A percentile compares a stretch with the other conserved stretches of the same genome.
Evolutionary conservation across 2,113 vertebrate species (phyloP).

Genomic region (Eulemur macaco): DNA sequence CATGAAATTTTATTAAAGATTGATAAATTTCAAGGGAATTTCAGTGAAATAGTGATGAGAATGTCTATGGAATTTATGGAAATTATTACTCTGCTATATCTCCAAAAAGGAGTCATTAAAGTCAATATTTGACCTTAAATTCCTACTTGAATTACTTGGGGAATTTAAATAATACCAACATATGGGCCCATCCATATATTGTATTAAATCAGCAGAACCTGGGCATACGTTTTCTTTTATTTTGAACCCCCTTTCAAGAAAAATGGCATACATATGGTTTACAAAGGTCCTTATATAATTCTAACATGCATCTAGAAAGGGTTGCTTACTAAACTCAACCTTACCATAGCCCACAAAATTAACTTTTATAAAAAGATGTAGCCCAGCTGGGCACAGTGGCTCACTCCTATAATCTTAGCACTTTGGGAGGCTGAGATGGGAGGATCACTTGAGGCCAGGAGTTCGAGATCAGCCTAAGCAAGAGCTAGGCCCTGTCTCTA

Average conservation of each 20-base stretch:
- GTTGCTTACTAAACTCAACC: neutral
- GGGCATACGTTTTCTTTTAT: neutral
- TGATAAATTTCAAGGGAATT: neutral
- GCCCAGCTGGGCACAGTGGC: too few relatives aligned
- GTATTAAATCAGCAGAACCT: neutral
- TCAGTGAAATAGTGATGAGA: neutral
- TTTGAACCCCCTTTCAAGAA: too few relatives aligned
- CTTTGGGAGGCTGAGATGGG: too few relatives aligned
- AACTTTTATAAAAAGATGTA: neutral
- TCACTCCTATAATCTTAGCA: too few relatives aligned
- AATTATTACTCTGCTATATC: neutral
- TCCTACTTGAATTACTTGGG: neutral
- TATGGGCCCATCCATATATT: neutral
- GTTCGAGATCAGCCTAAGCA: too few relatives aligned
- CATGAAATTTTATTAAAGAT: constrained; percentile 10
- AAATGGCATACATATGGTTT: neutral
- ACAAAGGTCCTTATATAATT: neutral
- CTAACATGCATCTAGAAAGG: neutral
- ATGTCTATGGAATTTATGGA: neutral
- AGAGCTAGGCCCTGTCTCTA: too few relatives aligned
- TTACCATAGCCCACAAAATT: neutral
- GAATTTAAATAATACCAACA: constrained; percentile 4
- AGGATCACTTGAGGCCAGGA: too few relatives aligned
- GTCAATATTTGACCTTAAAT: constrained; percentile 1
- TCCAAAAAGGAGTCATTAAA: neutral